Conservation (phyloP, 2,113 vertebrate species). For the Syrmaticus mikado region DNA sequence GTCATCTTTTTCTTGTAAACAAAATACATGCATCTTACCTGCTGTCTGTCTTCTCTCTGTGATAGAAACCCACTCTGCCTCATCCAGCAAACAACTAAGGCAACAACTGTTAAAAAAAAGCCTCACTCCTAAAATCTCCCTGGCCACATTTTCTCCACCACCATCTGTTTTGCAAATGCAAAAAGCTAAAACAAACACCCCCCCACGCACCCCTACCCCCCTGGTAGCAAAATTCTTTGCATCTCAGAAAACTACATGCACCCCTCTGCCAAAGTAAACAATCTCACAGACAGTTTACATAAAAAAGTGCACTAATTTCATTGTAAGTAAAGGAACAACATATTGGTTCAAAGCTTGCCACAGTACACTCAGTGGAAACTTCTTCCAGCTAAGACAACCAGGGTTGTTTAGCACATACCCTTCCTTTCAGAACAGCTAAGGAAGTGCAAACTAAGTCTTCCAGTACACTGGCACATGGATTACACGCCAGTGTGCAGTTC, state of each 20-base stretch:
- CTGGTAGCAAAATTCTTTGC: not conserved
- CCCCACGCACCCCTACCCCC: too few species aligned
- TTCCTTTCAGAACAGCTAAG: not conserved
- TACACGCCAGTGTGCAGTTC: not conserved
- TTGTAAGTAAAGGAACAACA: not conserved
- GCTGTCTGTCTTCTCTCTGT: not conserved
- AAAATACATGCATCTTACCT: not conserved
- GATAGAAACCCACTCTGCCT: not conserved
- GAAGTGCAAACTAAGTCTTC: not conserved
- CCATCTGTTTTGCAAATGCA: constrained; percentile 22
- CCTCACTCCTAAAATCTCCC: not conserved
- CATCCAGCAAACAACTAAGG: not conserved
- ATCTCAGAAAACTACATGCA: not conserved
- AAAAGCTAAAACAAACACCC: not conserved
- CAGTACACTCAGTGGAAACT: not conserved
- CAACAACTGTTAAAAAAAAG: not conserved
- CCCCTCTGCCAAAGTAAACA: constrained; percentile 35
- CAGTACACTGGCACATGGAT: not conserved
- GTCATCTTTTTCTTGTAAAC: not conserved
- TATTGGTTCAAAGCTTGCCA: not conserved
- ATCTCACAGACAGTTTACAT: not conserved
- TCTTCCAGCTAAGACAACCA: not conserved
- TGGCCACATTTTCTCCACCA: not conserved
- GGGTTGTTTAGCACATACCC: not conserved
- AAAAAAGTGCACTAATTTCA: constrained; percentile 15